Evolutionary conservation across 2,888 invertebrate species (phyloP), one percentile per base, ranked within the genome.

Genomic region (Limnephilus auricula): DNA sequence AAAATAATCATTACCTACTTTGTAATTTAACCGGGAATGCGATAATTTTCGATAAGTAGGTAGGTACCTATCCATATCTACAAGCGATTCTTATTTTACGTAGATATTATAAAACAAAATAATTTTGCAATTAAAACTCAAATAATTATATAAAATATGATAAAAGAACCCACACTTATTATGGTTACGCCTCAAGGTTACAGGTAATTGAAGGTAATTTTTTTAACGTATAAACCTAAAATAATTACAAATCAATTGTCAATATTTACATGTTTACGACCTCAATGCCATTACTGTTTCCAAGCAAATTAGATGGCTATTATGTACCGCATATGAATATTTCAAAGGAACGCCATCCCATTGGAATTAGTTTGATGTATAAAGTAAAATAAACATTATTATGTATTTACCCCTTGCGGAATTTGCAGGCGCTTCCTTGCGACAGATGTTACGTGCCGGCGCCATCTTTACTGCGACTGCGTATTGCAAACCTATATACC

Each of bases 401-500:
- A 5, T 50, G 25, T 13, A 78, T 45, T 37, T 45, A 90, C 90
- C 86, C 45, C 90, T 90, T 9, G 90, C 31, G 30, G 90, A 32
- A 79, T 90, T 90, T 40, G 40, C 34, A 34, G 84, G 84, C 37
- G 65, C 86, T 40, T 85, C 86, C 9, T 34, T 25, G n/a, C 80
- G 90, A 90, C 90, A 85, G 85, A 37, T 86, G 85, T 86, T 90
- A 30, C 86, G 78, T 30, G 18, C 12, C 45, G 84, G 79, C 90
- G 86, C 86, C 85, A 86, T 90, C 2, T 86, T 90, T 86, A 31
- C 78, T n/a, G 86, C 79, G 90, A 78, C 86, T 90, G 90, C 90
- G 90, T 86, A 86, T 30, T 45, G 25, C 30, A n/a, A 65, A 65
- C 65, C 45, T 45, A n/a, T n/a, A n/a, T n/a, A 45, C 45, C 45